These are phyloP conservation scores for Nomada lathburiana DNA, from an alignment of 2,888 invertebrate genomes.

Conservation along the genomic window DNA sequence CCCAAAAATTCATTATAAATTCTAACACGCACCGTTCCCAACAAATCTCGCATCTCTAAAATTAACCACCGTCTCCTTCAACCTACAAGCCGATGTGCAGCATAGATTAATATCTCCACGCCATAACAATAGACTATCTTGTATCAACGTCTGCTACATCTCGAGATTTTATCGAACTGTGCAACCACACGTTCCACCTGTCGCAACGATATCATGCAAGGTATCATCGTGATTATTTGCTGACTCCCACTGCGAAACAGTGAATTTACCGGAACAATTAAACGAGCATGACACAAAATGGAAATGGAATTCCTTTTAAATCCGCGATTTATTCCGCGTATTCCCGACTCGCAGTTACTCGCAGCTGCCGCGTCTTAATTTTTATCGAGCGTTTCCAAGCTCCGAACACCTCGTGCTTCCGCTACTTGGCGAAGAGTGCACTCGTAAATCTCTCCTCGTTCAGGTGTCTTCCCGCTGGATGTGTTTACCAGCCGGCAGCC, in stretches of 20 bases:
- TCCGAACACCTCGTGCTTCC: slow-evolving; percentile 45
- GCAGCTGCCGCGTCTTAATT: slow-evolving; percentile 13
- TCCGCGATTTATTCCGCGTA: not conserved
- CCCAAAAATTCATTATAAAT: slow-evolving; percentile 1
- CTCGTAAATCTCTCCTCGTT: slow-evolving; percentile 67
- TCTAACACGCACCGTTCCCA: not conserved
- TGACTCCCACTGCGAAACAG: not conserved
- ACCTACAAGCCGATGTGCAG: slow-evolving; percentile 12
- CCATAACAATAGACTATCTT: slow-evolving; percentile 24
- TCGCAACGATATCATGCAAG: not conserved
- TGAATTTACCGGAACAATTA: not conserved
- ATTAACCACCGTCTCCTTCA: slow-evolving; percentile 2
- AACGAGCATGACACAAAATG: not conserved
- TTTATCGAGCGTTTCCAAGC: slow-evolving; percentile 42
- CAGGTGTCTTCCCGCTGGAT: slow-evolving; percentile 62
- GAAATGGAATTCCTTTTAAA: not conserved
- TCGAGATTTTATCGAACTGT: slow-evolving; percentile 20
- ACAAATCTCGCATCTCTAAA: not conserved
- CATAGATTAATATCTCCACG: slow-evolving; percentile 22
- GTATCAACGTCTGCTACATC: slow-evolving; percentile 16
- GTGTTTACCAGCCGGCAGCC: slow-evolving; percentile 59
- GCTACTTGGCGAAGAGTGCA: slow-evolving; percentile 55
- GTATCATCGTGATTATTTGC: not conserved
- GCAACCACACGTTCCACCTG: not conserved
- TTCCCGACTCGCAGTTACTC: not conserved